Evolutionary conservation across 2,113 vertebrate species (phyloP).

Genomic region (Oncorhynchus masou): DNA sequence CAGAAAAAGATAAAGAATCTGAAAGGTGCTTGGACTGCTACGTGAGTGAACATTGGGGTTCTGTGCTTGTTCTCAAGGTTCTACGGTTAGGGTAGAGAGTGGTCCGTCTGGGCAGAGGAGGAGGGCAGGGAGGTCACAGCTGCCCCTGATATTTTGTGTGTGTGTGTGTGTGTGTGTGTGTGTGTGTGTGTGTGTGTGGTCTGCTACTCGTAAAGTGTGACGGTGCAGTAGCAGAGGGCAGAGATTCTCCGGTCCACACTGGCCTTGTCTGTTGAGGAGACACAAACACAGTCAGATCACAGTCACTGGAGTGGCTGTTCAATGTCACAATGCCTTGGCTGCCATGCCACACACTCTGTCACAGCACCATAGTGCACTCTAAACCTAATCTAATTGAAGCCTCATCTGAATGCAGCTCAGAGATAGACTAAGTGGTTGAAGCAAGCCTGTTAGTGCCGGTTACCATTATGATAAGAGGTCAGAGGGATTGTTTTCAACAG

Average conservation of each 20-base stretch:
- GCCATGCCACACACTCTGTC: too few relatives aligned
- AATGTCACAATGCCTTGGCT: too few relatives aligned
- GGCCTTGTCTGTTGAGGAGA: conserved; percentile 82
- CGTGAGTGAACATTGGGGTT: conserved; percentile 21
- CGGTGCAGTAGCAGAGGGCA: conserved; percentile 86
- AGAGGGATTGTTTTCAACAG: too few relatives aligned
- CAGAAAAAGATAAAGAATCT: conserved; percentile 24
- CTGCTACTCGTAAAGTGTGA: conserved; percentile 84
- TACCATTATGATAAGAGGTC: too few relatives aligned
- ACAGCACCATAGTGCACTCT: too few relatives aligned
- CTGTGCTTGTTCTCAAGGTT: background rate
- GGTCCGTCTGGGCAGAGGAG: conserved; percentile 57
- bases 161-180: background rate
- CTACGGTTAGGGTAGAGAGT: conserved; percentile 41
- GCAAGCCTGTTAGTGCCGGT: too few relatives aligned
- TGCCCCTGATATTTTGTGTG: background rate
- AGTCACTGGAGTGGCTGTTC: too few relatives aligned
- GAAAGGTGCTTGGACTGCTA: conserved; percentile 74
- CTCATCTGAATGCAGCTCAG: too few relatives aligned
- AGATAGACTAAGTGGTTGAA: too few relatives aligned
- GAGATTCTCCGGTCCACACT: conserved; percentile 92
- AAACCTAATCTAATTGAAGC: too few relatives aligned
- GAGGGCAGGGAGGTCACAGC: background rate
- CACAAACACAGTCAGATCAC: too few relatives aligned
- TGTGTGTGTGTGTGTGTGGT: conserved; percentile 2